Evolutionary conservation across 2,888 invertebrate species (phyloP).

Genomic region (Nymphalis polychloros): DNA sequence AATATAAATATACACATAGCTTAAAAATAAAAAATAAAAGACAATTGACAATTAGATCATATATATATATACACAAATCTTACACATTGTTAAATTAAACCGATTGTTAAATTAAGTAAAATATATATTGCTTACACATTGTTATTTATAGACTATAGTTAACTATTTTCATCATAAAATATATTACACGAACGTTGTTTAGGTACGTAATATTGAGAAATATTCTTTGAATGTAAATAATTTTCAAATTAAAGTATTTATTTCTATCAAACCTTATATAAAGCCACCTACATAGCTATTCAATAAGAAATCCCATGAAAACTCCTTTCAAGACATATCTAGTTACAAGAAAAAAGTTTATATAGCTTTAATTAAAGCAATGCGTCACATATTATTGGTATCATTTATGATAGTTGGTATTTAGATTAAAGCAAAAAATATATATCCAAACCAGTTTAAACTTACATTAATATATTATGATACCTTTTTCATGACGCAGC

Average conservation of each 20-base stretch:
- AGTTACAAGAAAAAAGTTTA: not conserved
- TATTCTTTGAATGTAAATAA: not conserved
- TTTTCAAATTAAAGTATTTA: not conserved
- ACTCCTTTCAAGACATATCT: not conserved
- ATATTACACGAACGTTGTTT: no score
- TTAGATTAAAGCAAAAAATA: not conserved
- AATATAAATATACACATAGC: no score
- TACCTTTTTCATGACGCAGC: not conserved
- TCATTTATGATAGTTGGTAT: not conserved
- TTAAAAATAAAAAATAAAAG: no score
- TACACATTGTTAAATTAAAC: no score
- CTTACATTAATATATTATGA: not conserved
- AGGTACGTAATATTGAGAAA: no score
- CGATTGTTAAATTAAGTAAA: no score
- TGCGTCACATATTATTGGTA: constrained; percentile 1
- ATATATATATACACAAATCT: no score
- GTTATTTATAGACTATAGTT: no score
- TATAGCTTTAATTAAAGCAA: not conserved
- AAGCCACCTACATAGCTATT: not conserved
- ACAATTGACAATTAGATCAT: no score
- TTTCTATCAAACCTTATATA: not conserved
- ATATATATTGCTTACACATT: no score
- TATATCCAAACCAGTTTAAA: not conserved
- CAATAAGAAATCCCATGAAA: constrained; percentile 2
- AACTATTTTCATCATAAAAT: no score